Percentiles rank a stretch among this genome's conserved stretches.
Conservation (phyloP, 2,113 vertebrate genomes). For the Pteruthius melanotis region DNA sequence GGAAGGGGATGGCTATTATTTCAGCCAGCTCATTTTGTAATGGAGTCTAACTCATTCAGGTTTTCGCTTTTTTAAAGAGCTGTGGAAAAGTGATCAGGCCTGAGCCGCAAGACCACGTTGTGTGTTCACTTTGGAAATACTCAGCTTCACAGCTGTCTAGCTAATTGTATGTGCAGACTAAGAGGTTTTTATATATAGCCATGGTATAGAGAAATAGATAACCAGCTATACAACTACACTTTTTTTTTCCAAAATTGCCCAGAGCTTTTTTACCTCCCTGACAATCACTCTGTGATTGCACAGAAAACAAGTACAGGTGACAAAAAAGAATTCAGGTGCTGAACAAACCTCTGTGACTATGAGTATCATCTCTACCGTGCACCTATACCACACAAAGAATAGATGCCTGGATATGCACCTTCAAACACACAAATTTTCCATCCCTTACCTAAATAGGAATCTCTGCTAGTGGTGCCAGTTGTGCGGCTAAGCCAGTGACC, state of each 20-base stretch:
- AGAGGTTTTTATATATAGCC: not conserved
- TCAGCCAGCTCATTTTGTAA: not conserved
- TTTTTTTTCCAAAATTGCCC: not conserved
- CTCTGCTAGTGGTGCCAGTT: not conserved
- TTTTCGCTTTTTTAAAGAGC: not conserved
- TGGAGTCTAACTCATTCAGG: not conserved
- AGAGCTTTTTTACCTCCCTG: not conserved
- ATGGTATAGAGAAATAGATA: not conserved
- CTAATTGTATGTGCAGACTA: not conserved
- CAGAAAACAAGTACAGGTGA: not conserved
- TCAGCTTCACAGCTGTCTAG: not conserved
- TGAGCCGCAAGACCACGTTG: not conserved
- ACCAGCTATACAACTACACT: not conserved
- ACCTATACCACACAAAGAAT: not conserved
- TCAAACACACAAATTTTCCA: not conserved
- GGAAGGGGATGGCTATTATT: not conserved
- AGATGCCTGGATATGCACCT: not conserved
- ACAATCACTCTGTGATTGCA: not conserved
- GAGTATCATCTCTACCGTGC: not conserved
- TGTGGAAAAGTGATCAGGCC: not conserved
- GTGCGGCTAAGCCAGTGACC: not conserved
- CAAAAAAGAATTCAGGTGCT: not conserved
- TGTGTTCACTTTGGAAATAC: not conserved
- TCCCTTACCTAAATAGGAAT: not conserved
- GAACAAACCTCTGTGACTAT: rapidly evolving